Evolutionary conservation across 2,113 vertebrate genomes (phyloP), one percentile per base, ranked within the genome.

Genomic region (Caloenas nicobarica): DNA sequence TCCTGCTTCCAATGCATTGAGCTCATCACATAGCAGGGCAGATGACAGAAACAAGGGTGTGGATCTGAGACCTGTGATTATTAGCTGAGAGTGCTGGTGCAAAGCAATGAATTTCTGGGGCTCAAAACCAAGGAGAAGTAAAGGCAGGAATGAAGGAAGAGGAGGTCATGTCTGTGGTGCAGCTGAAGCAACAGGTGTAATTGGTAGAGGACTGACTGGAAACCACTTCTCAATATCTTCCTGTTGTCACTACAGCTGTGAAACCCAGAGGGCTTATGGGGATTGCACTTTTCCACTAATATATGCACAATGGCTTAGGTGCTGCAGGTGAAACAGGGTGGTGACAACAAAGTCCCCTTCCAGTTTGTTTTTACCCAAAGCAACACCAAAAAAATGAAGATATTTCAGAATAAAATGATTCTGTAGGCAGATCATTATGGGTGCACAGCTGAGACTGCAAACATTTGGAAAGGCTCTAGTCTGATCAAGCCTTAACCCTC

Each of bases 1-100:
- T 97, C 96, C 96, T 97, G 93, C 95, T 97, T 95, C 95, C 94
- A 94, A 86, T 15, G 89, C 78, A 79, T 51, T 95, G 94, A 96
- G 93, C 87, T 96, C 95, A 95, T 95, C 95, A 82, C 94, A 95
- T 95, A 97, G 91, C 78, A 93, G 17, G 50, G 48, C 24, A 91
- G 77, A 81, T 93, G 95, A 95, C 94, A 92, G 95, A 68, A 96
- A 95, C 83, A 95, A 93, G 91, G 96, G 96, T 12, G 96, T 95
- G 96, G 91, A 95, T 44, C 61, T 0, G 33, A 95, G 86, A 81
- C 72, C 91, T 91, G 91, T 95, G 93, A 91, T 97, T 95, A 97
- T 61, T 92, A 91, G 64, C 48, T 7, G 31, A 84, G 81, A 84
- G 53, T 38, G 77, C 83, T 68, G 72, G 69, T 81, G 70, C 69